phyloP scores from a whole-genome alignment of 1,140 invertebrate species.

The Pinna nobilis region DNA sequence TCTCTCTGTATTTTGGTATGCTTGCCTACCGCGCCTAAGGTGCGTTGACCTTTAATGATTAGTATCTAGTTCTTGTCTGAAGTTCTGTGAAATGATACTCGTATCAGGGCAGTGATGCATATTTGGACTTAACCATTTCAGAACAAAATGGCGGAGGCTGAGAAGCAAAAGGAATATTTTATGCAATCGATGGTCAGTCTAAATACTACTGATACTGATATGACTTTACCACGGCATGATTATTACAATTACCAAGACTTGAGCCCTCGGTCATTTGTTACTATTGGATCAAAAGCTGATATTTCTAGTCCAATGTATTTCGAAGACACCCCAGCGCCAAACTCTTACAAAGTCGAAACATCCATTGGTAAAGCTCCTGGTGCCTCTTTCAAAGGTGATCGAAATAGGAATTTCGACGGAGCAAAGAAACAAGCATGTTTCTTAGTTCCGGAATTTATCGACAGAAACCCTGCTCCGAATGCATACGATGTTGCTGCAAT shows the following conservation, averaged over 20 bases:
- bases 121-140: no score
- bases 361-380: slow-evolving; percentile 41
- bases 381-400: slow-evolving; percentile 43
- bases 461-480: slow-evolving; percentile 31
- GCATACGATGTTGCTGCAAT: slow-evolving; percentile 21
- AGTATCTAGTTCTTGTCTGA: no score
- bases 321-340: slow-evolving; percentile 46
- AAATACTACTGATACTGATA: background rate
- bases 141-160: no score
- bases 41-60: no score
- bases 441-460: slow-evolving; percentile 28
- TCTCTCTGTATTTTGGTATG: no score
- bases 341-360: slow-evolving; percentile 45
- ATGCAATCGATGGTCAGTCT: background rate
- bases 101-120: no score
- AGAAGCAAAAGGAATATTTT: slow-evolving; percentile 4
- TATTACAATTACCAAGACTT: background rate
- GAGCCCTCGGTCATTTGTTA: background rate
- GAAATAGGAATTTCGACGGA: slow-evolving; percentile 40
- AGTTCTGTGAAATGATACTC: no score
- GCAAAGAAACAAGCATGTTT: slow-evolving; percentile 38
- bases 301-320: slow-evolving; percentile 30
- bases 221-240: slow-evolving; percentile 1
- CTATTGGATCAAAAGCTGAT: slow-evolving; percentile 12
- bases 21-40: no score